These are phyloP conservation scores for Lateolabrax maculatus DNA, from an alignment of 2,797 vertebrate genomes.

Conservation along the genomic window DNA sequence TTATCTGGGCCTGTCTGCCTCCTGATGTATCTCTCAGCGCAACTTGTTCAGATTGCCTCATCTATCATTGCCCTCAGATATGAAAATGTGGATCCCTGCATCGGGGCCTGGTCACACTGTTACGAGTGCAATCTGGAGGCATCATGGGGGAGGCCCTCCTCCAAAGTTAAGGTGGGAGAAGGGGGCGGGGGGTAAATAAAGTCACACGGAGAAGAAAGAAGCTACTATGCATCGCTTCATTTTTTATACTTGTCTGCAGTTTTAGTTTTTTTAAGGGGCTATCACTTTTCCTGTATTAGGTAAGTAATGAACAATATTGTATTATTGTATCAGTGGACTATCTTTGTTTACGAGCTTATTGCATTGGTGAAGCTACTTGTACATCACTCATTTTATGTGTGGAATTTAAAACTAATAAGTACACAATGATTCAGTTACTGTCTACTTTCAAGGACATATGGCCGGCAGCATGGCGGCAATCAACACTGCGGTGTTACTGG, in stretches of 20 bases:
- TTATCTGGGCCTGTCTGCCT: conserved; percentile 83
- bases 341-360: conserved; percentile 21
- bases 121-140: conserved; percentile 77
- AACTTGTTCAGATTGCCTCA: conserved; percentile 87
- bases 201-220: conserved; percentile 17
- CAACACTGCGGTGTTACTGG: conserved; percentile 61
- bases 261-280: neutral
- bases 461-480: conserved; percentile 69
- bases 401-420: conserved; percentile 52
- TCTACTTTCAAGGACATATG: conserved; percentile 76
- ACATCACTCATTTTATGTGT: conserved; percentile 29
- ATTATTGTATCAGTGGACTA: conserved; percentile 4
- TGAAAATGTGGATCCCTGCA: conserved; percentile 81
- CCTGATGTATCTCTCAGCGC: conserved; percentile 87
- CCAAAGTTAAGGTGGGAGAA: conserved; percentile 37
- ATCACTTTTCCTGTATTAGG: neutral
- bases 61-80: conserved; percentile 85
- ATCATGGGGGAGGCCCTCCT: conserved; percentile 74
- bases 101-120: conserved; percentile 72
- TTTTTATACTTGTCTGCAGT: conserved; percentile 11
- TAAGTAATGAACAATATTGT: conserved; percentile 32
- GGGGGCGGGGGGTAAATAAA: neutral
- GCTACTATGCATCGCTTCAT: conserved; percentile 3
- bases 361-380: conserved; percentile 13
- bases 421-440: conserved; percentile 48